Base-by-base conservation (phyloP, 2,888 invertebrate species). In the Mellilla xanthometata region DNA sequence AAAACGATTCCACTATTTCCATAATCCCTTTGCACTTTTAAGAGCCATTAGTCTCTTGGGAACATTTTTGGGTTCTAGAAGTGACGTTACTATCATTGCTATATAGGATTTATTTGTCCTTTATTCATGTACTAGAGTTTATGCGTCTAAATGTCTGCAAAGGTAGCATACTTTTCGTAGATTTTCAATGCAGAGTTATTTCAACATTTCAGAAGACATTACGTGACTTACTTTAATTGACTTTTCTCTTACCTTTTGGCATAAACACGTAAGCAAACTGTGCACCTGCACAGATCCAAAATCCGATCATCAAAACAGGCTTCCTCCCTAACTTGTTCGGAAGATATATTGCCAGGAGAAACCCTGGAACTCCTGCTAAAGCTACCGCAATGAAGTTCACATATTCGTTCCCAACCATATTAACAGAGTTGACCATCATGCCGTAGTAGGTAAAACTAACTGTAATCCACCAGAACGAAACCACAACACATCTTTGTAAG, bases 301-400 rank as follows among this genome's bases (percentile, higher is more conserved):
- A 93, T 0, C 91, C 90, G 0, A 77, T 78, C 22, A 90, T 90
- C 3, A 94, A 72, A 0, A 93, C 92, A 3, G 89, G 82, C 51
- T 92, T 91, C 49, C 93, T 81, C 1, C 94, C 94, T 5, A 92
- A 68, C 39, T 74, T 85, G 48, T 92, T 91, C 64, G 94, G 83
- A n/a, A 93, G 70, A 4, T 91, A 65, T 40, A 91, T 91, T 0
- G 93, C 92, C 12, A 91, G 61, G 60, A 92, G 81, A 60, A 92
- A 93, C 0, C 93, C 94, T 0, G 95, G 95, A 31, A 95, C 92
- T 68, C 95, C 95, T 0, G 93, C 90, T 0, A 91, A 69, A 0
- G 91, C 78, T 3, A 92, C 92, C 10, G 91, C 74, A 12, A 93
- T 88, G 58, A 93, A 94, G 74, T 94, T 94, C 11, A 92, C 34